Evolutionary conservation across 2,888 invertebrate species (phyloP), one percentile per base, ranked within the genome.

Genomic region (Poecilobothrus nobilitatus): DNA sequence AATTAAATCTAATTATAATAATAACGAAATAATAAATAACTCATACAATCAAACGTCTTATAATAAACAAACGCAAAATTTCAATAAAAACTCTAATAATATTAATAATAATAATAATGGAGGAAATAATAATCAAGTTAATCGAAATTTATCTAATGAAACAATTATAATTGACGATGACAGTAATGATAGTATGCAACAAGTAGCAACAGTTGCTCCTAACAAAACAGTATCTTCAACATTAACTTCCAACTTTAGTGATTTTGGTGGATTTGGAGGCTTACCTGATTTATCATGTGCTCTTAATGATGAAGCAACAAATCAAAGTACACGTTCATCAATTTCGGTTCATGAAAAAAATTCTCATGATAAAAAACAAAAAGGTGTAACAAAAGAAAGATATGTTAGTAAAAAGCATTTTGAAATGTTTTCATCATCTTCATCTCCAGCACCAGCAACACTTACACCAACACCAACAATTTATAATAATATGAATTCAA

Each of bases 31-130:
- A 10, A 37, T 37, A 37, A 12, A 37, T 8, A 37, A 10, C 70
- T 71, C 71, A 71, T 68, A 70, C 69, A 71, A 71, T 70, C 69
- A 70, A 71, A 70, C 71, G 69, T 72, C 71, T 68, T 69, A 71
- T 71, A 72, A 64, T 21, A 63, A n/a, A n/a, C n/a, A n/a, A n/a
- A n/a, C n/a, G n/a, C n/a, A n/a, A n/a, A n/a, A 71, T 65, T 67
- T 71, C 69, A 71, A 66, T 70, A 70, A 70, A 69, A 70, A 70
- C 68, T 69, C 70, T 70, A 70, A 71, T 67, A 70, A 69, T 70
- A 69, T 64, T 65, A 71, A 69, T 68, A 67, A 68, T 62, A 67
- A 69, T 66, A 68, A 70, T 33, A 68, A 67, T 67, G 67, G 70
- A 67, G 70, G 68, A 41, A 69, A 69, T 66, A 71, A 69, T 65